Evolutionary conservation across 2,113 vertebrate genomes (phyloP).

Genomic region (Cephalopholis sonnerati): DNA sequence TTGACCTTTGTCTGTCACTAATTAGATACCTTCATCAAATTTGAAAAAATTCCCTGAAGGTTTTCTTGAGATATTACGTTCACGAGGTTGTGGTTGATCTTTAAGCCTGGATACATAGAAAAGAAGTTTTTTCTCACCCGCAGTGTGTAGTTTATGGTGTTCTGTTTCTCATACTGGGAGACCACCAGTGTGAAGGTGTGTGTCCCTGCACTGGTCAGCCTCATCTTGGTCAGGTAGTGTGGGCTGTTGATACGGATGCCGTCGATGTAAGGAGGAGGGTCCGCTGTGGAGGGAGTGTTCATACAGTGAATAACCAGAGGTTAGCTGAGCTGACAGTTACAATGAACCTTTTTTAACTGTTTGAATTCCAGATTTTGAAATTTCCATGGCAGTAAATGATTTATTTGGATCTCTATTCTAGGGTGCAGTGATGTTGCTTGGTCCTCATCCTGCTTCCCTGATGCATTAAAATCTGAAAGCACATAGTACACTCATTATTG

Average conservation of each 20-base stretch:
- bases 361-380: background rate
- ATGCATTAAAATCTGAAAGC: too few relatives aligned
- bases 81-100: too few relatives aligned
- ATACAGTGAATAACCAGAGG: background rate
- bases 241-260: conserved; percentile 99
- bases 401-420: too few relatives aligned
- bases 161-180: conserved; percentile 99
- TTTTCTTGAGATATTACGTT: too few relatives aligned
- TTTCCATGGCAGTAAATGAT: background rate
- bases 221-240: conserved; percentile 98
- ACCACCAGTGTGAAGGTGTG: conserved; percentile 97
- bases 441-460: too few relatives aligned
- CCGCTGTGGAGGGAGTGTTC: conserved; percentile 81
- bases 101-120: too few relatives aligned
- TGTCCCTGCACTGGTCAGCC: conserved; percentile 89
- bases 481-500: too few relatives aligned
- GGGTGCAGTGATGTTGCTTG: too few relatives aligned
- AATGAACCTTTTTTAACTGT: too few relatives aligned
- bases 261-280: conserved; percentile 95
- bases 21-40: too few relatives aligned
- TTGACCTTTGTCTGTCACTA: too few relatives aligned
- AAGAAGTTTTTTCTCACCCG: conserved; percentile 83
- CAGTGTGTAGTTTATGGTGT: conserved; percentile 98
- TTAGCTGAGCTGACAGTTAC: background rate
- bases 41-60: too few relatives aligned